Evolutionary conservation across 2,888 invertebrate species (phyloP), one percentile per base, ranked within the genome.

Genomic region (Cyclophora punctaria): DNA sequence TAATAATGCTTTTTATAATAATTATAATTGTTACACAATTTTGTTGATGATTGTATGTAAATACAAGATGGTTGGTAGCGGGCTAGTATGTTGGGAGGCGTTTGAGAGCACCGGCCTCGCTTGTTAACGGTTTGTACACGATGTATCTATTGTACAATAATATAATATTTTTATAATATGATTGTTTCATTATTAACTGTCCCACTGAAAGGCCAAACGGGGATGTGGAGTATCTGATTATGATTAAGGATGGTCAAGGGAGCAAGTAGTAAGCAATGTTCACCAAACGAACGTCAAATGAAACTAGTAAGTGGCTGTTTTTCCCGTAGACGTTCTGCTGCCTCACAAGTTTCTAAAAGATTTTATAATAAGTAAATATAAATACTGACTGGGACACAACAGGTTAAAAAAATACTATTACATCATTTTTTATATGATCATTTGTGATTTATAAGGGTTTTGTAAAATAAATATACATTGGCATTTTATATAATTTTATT

Each of bases 111-210:
- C 20, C 20, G 1, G 64, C 66, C 64, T 65, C 62, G 71, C 64
- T 71, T 72, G 69, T 71, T 62, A 68, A 66, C 71, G 72, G 75
- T 79, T 78, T 82, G 73, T 80, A 80, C 73, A 71, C 75, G 64
- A 60, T 78, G 74, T 81, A 75, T 78, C 64, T 75, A 71, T 64
- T 78, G 70, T 81, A 78, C 73, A 70, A 78, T 78, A 73, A 77
- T 78, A 81, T 69, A 76, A 72, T 83, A 83, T 86, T 83, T 85
- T 85, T 71, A 60, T 81, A 80, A 50, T 50, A 43, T 53, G 51
- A 63, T 64, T 67, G 58, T 61, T 60, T 64, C 56, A 49, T 50
- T 48, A 20, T 20, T 40, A 37, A 37, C 4, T 37, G 37, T 37
- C 20, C 20, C 20, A 20, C 20, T 20, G 20, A 20, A 20, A 20